Evolutionary conservation across 2,113 vertebrate genomes (phyloP), one percentile per base, ranked within the genome.

Genomic region (Hassar affinis): DNA sequence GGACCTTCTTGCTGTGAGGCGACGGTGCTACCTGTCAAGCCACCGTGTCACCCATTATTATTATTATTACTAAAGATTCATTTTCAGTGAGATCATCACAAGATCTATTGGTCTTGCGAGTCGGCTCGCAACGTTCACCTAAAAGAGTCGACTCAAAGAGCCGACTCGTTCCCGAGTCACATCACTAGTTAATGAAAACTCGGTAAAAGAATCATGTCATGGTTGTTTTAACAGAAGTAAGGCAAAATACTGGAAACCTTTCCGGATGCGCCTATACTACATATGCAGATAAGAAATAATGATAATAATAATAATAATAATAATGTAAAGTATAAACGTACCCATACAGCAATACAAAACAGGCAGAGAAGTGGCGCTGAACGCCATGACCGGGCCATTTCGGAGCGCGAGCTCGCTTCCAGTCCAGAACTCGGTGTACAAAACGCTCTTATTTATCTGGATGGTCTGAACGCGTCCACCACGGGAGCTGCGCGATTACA

Each of bases 361-460:
- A 66, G 81, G 18, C 4, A 81, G 33, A 57, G n/a, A 72, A 69
- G 33, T 7, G 81, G 22, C n/a, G 69, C n/a, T 2, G 62, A 68
- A 47, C 76, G 84, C 80, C 27, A 5, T 33, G 2, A 20, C 27
- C 81, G 78, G 81, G 62, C 78, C 86, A 87, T 87, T 57, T 30
- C 64, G 62, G 47, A 78, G 20, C 15, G 49, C 20, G 6, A 25
- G 14, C 42, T 7, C 49, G 69, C 25, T 57, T 78, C 51, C 71
- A 79, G 9, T 62, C 15, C 57, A 4, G 8, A 7, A 27, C 10
- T 61, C 54, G 22, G 56, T 45, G 14, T 15, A 10, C n/a, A 27
- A 42, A n/a, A 62, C 7, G 12, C 2, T 18, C 9, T 47, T 66
- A 10, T 47, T 12, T 42, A 59, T 14, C 1, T 51, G 8, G 6